Evolutionary conservation across 2,888 invertebrate genomes (phyloP), one percentile per base, ranked within the genome.

Genomic region (Buathra laborator): DNA sequence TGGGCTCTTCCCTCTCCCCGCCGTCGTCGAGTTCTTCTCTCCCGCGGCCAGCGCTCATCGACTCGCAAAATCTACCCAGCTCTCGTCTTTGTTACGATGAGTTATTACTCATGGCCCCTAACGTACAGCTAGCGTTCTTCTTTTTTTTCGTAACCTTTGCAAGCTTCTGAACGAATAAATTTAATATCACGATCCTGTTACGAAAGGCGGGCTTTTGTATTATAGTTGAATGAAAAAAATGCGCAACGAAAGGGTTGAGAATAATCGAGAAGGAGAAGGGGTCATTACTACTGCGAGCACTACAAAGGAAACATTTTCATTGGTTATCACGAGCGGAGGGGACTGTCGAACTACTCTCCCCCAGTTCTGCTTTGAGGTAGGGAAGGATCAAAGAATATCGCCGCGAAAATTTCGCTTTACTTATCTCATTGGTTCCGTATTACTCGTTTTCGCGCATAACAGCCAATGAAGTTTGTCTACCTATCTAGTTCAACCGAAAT

Each of bases 221-320:
- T 37, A 12, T 74, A 10, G 19, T 74, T 43, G 14, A 72, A 70
- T 24, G 48, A 44, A 62, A 29, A 14, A 64, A 70, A 46, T 75
- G 59, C 48, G 66, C 43, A 46, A 51, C 32, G 64, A 64, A 66
- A 62, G 51, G 75, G 70, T 83, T 67, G 66, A 68, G 51, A 29
- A 84, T 81, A 84, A 81, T 75, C 72, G 24, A 37, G 64, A 62
- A 44, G 59, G 53, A 43, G 29, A 64, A 10, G 64, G 48, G 81
- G 81, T 84, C 84, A 84, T 81, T 84, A 84, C 78, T 74, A 78
- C 70, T 64, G 84, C 70, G 68, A 78, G 32, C 81, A 48, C 64
- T 62, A 84, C 84, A 84, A 84, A 84, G 84, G 74, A 84, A 84
- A 84, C 64, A 66, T 70, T 78, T 74, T 53, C 81, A 84, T 77